Conservation (phyloP, 2,113 vertebrate genomes). For the Poecilia latipinna region DNA sequence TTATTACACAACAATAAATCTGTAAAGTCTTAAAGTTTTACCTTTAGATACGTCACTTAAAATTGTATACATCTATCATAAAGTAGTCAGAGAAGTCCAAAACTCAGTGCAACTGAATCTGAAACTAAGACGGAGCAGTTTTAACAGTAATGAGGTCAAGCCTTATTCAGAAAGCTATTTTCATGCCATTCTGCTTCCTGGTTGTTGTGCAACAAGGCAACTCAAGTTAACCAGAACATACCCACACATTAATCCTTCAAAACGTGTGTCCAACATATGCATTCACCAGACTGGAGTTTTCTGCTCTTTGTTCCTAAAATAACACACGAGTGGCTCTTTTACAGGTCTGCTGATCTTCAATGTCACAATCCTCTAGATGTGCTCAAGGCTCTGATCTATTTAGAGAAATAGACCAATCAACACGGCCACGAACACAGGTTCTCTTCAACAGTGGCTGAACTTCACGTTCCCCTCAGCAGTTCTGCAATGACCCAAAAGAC, state of each 20-base stretch:
- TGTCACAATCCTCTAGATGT: conserved; percentile 13
- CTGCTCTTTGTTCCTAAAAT: conserved; percentile 15
- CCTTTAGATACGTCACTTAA: not conserved
- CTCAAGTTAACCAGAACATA: conserved; percentile 26
- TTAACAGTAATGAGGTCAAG: not conserved
- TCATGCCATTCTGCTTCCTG: conserved; percentile 16
- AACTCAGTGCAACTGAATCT: not conserved
- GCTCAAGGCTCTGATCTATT: conserved; percentile 50
- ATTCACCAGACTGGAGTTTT: conserved; percentile 20
- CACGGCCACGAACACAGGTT: conserved; percentile 23
- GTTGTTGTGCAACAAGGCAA: conserved; percentile 41
- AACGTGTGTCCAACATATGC: conserved; percentile 8
- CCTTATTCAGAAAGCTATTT: conserved; percentile 27
- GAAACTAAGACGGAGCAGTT: not conserved
- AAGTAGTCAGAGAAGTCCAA: not conserved
- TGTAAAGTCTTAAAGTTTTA: not conserved
- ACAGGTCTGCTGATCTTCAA: conserved; percentile 56
- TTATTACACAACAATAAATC: not conserved
- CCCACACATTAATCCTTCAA: conserved; percentile 11
- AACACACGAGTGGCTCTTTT: conserved; percentile 36
- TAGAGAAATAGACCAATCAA: conserved; percentile 30
- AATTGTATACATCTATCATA: not conserved
- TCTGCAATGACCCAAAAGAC: conserved; percentile 18
- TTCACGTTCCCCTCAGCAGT: conserved; percentile 18
- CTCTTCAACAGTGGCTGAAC: conserved; percentile 19